Percentiles rank a stretch among this genome's conserved stretches.
phyloP scores from a whole-genome alignment of 2,888 invertebrate species.

The Ormia ochracea region DNA sequence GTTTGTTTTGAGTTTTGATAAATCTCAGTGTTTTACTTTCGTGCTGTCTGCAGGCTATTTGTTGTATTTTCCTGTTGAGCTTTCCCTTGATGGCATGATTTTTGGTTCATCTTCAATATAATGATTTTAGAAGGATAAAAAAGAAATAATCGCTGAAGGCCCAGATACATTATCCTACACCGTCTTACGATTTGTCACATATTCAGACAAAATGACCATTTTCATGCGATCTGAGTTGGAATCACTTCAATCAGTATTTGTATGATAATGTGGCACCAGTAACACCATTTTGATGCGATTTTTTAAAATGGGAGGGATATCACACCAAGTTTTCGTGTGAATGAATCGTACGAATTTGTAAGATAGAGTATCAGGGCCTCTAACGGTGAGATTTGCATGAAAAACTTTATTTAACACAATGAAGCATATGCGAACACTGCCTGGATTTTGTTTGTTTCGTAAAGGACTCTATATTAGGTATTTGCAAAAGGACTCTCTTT shows the following conservation, averaged over 20 bases:
- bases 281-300: too few species aligned
- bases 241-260: too few species aligned
- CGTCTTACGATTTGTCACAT: too few species aligned
- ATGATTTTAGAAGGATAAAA: neutral
- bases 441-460: neutral
- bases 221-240: too few species aligned
- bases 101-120: neutral
- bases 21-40: slow-evolving; percentile 35
- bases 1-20: slow-evolving; percentile 33
- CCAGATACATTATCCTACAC: too few species aligned
- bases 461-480: neutral
- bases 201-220: too few species aligned
- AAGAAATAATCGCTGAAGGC: slow-evolving; percentile 40
- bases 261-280: too few species aligned
- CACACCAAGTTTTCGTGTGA: too few species aligned
- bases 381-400: slow-evolving; percentile 1
- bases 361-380: too few species aligned
- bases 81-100: slow-evolving; percentile 6
- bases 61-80: neutral
- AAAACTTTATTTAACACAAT: slow-evolving; percentile 6
- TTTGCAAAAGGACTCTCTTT: neutral
- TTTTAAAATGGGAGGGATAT: too few species aligned
- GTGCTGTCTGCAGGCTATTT: slow-evolving; percentile 27
- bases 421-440: neutral
- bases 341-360: too few species aligned